phyloP scores from a whole-genome alignment of 2,113 vertebrate genomes.

The Apaloderma vittatum region DNA sequence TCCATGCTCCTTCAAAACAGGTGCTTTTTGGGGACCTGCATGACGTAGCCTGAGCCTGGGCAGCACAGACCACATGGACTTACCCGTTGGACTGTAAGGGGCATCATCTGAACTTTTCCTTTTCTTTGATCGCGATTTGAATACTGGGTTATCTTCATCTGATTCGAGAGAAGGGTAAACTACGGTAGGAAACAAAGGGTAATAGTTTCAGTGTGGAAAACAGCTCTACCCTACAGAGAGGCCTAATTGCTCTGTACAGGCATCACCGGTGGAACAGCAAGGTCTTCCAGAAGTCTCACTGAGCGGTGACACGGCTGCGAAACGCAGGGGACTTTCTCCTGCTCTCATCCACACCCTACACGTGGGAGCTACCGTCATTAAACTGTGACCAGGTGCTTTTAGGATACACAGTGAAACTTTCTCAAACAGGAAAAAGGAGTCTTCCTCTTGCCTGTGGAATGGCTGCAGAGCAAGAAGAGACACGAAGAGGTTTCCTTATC shows the following conservation, averaged over 20 bases:
- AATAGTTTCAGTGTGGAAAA: background rate
- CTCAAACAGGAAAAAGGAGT: background rate
- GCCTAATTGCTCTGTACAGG: background rate
- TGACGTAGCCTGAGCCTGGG: background rate
- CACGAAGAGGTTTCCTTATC: background rate
- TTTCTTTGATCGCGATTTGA: slow-evolving; percentile 99
- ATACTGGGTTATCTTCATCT: slow-evolving; percentile 97
- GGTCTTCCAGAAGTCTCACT: background rate
- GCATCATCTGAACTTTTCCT: slow-evolving; percentile 97
- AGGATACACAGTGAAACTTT: background rate
- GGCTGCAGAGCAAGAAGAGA: background rate
- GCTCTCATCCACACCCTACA: background rate
- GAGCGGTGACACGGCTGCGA: background rate
- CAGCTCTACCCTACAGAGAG: background rate
- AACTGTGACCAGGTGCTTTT: background rate
- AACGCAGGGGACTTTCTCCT: background rate
- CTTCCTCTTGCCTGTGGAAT: background rate
- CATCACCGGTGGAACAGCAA: background rate
- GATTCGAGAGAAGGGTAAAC: slow-evolving; percentile 98
- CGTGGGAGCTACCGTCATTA: background rate
- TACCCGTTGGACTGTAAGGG: slow-evolving; percentile 97
- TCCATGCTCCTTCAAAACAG: background rate
- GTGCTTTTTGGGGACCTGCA: background rate
- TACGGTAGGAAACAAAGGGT: slow-evolving; percentile 61
- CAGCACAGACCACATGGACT: background rate